Evolutionary conservation across 2,888 invertebrate genomes (phyloP), one percentile per base, ranked within the genome.

Genomic region (Melinaea marsaeus): DNA sequence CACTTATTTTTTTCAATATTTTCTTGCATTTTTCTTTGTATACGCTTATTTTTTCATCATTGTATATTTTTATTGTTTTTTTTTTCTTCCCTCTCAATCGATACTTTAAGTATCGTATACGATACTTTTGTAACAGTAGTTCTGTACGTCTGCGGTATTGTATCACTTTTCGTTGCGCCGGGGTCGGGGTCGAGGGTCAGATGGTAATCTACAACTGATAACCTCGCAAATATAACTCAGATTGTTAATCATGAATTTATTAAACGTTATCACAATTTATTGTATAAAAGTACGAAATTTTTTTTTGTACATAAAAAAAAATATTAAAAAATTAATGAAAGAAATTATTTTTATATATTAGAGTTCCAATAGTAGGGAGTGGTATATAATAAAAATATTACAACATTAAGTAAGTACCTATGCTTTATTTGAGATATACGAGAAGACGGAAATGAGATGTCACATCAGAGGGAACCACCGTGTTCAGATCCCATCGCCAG

Each of bases 401-500:
- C 32, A 37, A 47, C 13, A 48, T 59, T 59, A 1, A 22, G 1
- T 22, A 22, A 22, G 22, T 22, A 22, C 22, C 22, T 22, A 22
- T 22, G 22, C 22, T 22, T 22, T 22, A 1, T 1, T n/a, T 22
- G 22, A 1, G 22, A 22, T 22, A 22, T 22, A 22, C 22, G 4
- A 32, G n/a, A 51, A 51, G 13, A 5, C 13, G 51, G 32, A 51
- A 3, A 32, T 22, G 6, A 51, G 51, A n/a, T 7, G 9, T 11
- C n/a, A 37, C 34, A 59, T 32, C 37, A 48, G 42, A 42, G 42
- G 42, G 2, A 42, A 42, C 9, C 1, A 7, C 42, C 7, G 42
- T 7, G 11, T 42, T 42, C 7, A 6, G 55, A 56, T 61, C 46
- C 60, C 57, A 61, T 48, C 60, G 47, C 47, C 61, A 64, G 57